Base-by-base conservation (phyloP, 2,113 vertebrate species). In the Guaruba guarouba region DNA sequence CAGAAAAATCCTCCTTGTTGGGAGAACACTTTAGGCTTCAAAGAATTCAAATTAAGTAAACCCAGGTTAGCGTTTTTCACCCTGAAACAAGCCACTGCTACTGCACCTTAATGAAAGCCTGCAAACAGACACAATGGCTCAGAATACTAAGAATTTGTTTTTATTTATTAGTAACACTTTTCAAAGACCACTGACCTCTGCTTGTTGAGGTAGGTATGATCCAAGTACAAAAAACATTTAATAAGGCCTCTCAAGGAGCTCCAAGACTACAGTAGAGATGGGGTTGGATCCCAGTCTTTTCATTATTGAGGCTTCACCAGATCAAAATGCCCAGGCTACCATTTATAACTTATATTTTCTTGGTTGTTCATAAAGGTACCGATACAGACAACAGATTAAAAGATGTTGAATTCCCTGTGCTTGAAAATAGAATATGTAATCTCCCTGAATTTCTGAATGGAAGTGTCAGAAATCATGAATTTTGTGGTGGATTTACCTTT, bases 401-500 rank as follows among this genome's bases (percentile, higher is more conserved):
- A 88, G 48, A 88, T 0, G 39, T 80, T 24, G 61, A 88, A 66
- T 66, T 90, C 7, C 83, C 87, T 0, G 12, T 92, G 13, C 79
- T 96, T 61, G 83, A 91, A 92, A 96, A 94, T 0, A 23, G 71
- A 63, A 39, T 94, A 67, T 74, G 89, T 62, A 88, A 90, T 74
- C 63, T 2, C 6, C 54, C 80, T 25, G 86, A 63, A 51, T 88
- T 95, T 92, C 76, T 86, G 37, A 90, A 94, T 19, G 73, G 59
- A 70, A 88, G 23, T 11, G 54, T 94, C 57, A 90, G 74, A 77
- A 83, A 54, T 20, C 11, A 49, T 59, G 74, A 83, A 54, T 94
- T 96, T 63, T 95, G 82, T 55, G 86, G 86, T 39, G 76, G 84
- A 70, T 92, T 94, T 80, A 70, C 80, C 52, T 90, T 55, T 51